Evolutionary conservation across 1,140 invertebrate species (phyloP).

Genomic region (Megalopta genalis): DNA sequence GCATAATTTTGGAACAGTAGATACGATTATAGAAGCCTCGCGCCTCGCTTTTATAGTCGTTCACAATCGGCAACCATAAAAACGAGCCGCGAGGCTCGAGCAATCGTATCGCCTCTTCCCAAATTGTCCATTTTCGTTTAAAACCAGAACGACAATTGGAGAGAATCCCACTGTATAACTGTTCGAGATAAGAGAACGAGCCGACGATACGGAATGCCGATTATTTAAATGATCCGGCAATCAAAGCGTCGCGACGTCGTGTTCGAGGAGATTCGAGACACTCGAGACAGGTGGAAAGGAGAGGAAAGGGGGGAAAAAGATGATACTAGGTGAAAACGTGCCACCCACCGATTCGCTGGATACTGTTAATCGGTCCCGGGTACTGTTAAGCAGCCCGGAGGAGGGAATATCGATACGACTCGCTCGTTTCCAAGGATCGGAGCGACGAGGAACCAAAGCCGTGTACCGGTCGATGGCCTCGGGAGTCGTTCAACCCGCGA

Average conservation of each 20-base stretch:
- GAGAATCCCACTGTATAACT: too few species aligned
- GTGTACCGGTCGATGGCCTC: conserved; percentile 72
- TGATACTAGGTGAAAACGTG: not conserved
- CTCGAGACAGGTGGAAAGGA: not conserved
- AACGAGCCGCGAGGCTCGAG: too few species aligned
- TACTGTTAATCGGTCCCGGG: conserved; percentile 24
- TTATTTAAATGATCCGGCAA: not conserved
- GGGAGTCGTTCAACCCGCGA: conserved; percentile 74
- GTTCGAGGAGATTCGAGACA: not conserved
- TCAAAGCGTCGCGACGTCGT: not conserved
- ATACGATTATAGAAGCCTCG: too few species aligned
- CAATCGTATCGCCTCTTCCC: too few species aligned
- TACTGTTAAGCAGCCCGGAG: conserved; percentile 32
- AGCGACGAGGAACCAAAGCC: conserved; percentile 38
- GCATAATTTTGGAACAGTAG: too few species aligned
- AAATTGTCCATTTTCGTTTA: too few species aligned
- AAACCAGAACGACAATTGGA: too few species aligned
- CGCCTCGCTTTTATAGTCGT: too few species aligned
- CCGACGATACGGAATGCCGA: not conserved
- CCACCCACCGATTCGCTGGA: not conserved
- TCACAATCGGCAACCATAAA: too few species aligned
- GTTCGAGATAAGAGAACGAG: too few species aligned
- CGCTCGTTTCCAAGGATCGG: conserved; percentile 32
- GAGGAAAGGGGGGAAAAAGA: not conserved
- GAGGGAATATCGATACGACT: conserved; percentile 40